These are phyloP conservation scores for Myiopsitta monachus DNA, from an alignment of 2,113 vertebrate genomes.

Conservation along the genomic window DNA sequence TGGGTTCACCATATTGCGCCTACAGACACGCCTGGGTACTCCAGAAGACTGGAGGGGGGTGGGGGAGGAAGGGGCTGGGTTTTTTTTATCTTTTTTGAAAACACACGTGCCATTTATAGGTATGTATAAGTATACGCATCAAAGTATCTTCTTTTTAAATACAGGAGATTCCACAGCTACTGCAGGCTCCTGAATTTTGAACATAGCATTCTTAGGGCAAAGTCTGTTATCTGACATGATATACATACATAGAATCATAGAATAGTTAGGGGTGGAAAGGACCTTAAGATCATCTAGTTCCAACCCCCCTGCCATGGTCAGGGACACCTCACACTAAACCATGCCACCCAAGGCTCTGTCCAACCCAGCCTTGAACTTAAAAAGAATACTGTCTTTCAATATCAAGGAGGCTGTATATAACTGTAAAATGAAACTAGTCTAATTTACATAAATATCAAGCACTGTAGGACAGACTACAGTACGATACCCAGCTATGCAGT, in stretches of 20 bases:
- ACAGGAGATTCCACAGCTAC: background rate
- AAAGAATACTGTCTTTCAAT: background rate
- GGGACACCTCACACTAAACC: too few relatives aligned
- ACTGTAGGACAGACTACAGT: background rate
- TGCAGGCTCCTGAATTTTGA: background rate
- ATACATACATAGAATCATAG: background rate
- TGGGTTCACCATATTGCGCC: background rate
- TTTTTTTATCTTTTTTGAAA: background rate
- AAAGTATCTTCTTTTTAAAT: background rate
- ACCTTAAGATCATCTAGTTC: too few relatives aligned
- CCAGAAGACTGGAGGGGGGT: background rate
- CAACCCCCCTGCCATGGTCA: too few relatives aligned
- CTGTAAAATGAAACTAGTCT: background rate
- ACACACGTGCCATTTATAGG: background rate
- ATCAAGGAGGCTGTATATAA: background rate
- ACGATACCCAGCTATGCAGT: background rate
- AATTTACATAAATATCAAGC: background rate
- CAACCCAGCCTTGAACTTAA: too few relatives aligned
- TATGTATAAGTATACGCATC: background rate
- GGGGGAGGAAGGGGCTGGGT: too few relatives aligned
- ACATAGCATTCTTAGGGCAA: background rate
- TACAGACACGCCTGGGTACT: background rate
- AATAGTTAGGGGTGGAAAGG: too few relatives aligned
- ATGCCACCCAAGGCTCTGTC: too few relatives aligned
- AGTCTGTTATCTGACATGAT: background rate